Evolutionary conservation across 1,140 invertebrate genomes (phyloP), one percentile per base, ranked within the genome.

Genomic region (Odontomachus brunneus): DNA sequence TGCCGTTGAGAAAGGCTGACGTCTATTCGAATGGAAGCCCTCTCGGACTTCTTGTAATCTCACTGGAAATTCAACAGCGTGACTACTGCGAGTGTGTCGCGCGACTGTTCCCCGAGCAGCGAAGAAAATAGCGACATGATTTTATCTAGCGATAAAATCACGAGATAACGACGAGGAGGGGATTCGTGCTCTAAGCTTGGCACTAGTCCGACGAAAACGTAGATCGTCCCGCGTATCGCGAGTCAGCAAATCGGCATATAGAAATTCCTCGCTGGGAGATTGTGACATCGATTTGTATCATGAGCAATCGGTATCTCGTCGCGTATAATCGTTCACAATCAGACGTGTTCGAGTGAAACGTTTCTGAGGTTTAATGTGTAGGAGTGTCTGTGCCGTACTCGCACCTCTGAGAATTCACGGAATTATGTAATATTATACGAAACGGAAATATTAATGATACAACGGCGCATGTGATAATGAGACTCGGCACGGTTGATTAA

Each of bases 61-160:
- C 22, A 19, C 24, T 85, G 55, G 53, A 71, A 82, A 75, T 82
- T 85, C 24, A 75, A 0, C 17, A 19, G 14, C 19, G 14, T 71
- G 62, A 49, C 60, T 51, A 49, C 17, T 17, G 15, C 17, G 14
- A 76, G 51, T 53, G 17, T 3, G 11, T 65, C 1, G 60, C 12
- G 55, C 7, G 17, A 55, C 14, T 84, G 44, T 71, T 38, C 84
- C 19, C 0, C 26, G 51, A 53, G 15, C 7, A 11, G 48, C 19
- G 24, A 38, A 19, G 9, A 75, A 57, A 55, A 26, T 62, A 33
- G 12, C 60, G 11, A 22, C 29, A 33, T 0, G 14, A n/a, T n/a
- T n/a, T n/a, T n/a, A n/a, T n/a, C 12, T 24, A 57, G 19, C 49
- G 51, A 78, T 75, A 75, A 62, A 24, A 57, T 59, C 38, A 33